Conservation (phyloP, 2,797 vertebrate species). For the Melanotaenia trifasciata region DNA sequence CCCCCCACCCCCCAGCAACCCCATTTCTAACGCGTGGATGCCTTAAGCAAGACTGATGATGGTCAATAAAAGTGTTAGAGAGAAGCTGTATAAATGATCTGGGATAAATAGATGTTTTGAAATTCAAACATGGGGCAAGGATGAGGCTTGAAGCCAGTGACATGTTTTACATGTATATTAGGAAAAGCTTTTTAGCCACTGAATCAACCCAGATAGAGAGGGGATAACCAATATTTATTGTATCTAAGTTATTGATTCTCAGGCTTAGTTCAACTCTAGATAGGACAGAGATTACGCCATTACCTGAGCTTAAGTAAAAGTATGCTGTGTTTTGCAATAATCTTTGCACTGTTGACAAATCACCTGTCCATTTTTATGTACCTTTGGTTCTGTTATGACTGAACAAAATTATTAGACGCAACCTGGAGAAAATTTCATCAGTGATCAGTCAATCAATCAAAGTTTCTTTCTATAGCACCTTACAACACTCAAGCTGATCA, state of each 20-base stretch:
- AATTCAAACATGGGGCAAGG: constrained; percentile 64
- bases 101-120: constrained; percentile 63
- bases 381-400: background rate
- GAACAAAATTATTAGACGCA: background rate
- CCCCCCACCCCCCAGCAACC: constrained; percentile 50
- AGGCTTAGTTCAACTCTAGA: background rate
- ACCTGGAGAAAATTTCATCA: constrained; percentile 81
- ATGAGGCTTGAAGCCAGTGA: constrained; percentile 52
- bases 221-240: constrained; percentile 21
- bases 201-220: constrained; percentile 51
- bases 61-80: constrained; percentile 66
- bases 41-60: constrained; percentile 78
- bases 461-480: too few relatives aligned
- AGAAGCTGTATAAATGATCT: constrained; percentile 72
- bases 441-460: constrained; percentile 7
- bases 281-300: background rate
- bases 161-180: constrained; percentile 34
- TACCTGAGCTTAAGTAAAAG: background rate
- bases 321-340: background rate
- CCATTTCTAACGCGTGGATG: constrained; percentile 68
- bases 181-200: constrained; percentile 36
- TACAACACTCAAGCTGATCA: too few relatives aligned
- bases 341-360: background rate
- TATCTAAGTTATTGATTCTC: constrained; percentile 30
- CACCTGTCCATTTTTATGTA: background rate